Conservation (phyloP, 2,113 vertebrate species). For the Oophaga pumilio region DNA sequence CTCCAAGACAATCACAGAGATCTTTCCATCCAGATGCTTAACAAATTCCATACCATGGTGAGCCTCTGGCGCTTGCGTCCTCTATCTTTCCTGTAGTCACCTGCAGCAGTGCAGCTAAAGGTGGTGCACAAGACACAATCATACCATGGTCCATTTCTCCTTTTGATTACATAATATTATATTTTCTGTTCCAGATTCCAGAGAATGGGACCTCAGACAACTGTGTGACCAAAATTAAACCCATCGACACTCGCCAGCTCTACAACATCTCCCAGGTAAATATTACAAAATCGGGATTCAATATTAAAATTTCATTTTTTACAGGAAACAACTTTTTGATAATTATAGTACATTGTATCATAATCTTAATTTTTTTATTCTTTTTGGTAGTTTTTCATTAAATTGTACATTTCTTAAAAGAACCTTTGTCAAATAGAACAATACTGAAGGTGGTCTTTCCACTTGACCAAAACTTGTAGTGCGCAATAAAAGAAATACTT, state of each 20-base stretch:
- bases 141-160: not conserved
- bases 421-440: too few relatives aligned
- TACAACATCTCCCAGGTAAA: slow-evolving; percentile 13
- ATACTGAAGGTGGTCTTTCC: too few relatives aligned
- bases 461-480: too few relatives aligned
- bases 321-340: too few relatives aligned
- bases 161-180: not conserved
- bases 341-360: too few relatives aligned
- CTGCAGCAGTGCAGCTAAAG: not conserved
- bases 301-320: too few relatives aligned
- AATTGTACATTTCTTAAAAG: too few relatives aligned
- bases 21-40: not conserved
- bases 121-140: not conserved
- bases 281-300: too few relatives aligned
- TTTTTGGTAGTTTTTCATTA: too few relatives aligned
- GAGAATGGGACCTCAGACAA: not conserved
- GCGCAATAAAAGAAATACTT: too few relatives aligned
- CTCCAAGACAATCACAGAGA: slow-evolving; percentile 11
- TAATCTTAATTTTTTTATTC: too few relatives aligned
- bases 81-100: not conserved
- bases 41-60: slow-evolving; percentile 18
- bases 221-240: not conserved
- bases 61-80: not conserved
- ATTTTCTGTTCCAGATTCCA: slow-evolving; percentile 4
- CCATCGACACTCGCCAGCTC: not conserved